Evolutionary conservation across 2,888 invertebrate genomes (phyloP).

Genomic region (Schizotus pectinicornis): DNA sequence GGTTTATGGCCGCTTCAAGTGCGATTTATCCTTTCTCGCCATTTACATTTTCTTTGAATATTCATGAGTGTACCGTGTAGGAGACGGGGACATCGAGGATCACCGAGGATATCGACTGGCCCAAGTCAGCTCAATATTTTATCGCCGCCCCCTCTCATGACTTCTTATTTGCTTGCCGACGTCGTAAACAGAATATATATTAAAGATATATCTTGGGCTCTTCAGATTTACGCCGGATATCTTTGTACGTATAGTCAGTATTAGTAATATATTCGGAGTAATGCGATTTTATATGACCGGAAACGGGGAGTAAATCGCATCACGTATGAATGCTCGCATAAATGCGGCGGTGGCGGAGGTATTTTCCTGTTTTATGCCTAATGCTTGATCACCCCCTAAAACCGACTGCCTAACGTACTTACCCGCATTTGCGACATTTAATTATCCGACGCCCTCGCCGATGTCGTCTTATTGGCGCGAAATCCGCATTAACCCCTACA

Average conservation of each 20-base stretch:
- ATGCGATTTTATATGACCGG: constrained; percentile 8
- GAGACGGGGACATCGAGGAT: constrained; percentile 9
- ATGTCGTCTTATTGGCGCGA: too few relatives aligned
- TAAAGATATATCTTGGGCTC: constrained; percentile 15
- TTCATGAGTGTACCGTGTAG: constrained; percentile 23
- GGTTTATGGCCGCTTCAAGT: constrained; percentile 29
- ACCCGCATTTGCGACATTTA: too few relatives aligned
- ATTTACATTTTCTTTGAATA: constrained; percentile 34
- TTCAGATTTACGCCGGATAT: constrained; percentile 14
- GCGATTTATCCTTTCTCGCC: constrained; percentile 30
- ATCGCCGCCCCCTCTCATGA: constrained; percentile 6
- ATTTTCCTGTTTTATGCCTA: too few relatives aligned
- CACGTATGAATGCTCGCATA: constrained; percentile 11
- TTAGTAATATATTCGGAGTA: constrained; percentile 16
- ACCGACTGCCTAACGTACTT: too few relatives aligned
- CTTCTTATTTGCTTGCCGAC: constrained; percentile 17
- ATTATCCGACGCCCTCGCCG: too few relatives aligned
- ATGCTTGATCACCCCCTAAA: too few relatives aligned
- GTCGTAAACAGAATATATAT: constrained; percentile 20
- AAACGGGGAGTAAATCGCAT: constrained; percentile 9
- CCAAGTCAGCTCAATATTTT: constrained; percentile 14
- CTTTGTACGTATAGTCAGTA: constrained; percentile 11
- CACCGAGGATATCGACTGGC: constrained; percentile 2
- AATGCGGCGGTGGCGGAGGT: not conserved
- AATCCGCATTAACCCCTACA: too few relatives aligned